A percentile compares a stretch with the other conserved stretches of the same genome.
phyloP scores from a whole-genome alignment of 2,797 vertebrate genomes.

The Chelmon rostratus region DNA sequence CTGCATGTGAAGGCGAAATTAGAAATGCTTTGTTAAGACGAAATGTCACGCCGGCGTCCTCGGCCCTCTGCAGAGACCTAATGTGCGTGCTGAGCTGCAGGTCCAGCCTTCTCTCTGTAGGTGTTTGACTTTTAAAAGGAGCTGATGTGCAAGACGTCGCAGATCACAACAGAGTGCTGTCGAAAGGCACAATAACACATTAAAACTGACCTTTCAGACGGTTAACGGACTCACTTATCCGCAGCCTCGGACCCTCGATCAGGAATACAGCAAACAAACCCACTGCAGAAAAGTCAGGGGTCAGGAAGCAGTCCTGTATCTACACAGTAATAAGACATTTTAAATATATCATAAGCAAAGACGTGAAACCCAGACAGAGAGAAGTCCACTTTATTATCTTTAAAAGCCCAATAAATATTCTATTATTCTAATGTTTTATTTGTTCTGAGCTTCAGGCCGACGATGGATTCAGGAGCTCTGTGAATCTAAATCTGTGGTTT shows the following conservation, averaged over 20 bases:
- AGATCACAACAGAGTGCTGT: conserved; percentile 7
- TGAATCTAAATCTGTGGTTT: neutral
- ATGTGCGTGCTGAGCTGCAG: neutral
- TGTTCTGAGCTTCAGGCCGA: neutral
- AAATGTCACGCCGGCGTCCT: conserved; percentile 23
- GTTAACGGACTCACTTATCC: neutral
- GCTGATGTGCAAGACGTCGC: neutral
- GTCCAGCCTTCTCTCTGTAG: neutral
- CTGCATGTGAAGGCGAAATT: neutral
- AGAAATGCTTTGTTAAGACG: conserved; percentile 10
- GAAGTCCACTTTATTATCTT: neutral
- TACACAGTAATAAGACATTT: neutral
- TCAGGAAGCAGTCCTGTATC: neutral
- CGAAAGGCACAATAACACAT: conserved; percentile 20
- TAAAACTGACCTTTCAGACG: conserved; percentile 11
- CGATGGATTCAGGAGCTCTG: neutral
- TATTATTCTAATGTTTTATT: neutral
- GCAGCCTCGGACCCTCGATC: neutral
- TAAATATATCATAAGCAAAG: neutral
- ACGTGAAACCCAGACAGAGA: neutral
- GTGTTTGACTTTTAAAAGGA: conserved; percentile 28
- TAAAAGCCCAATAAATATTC: neutral
- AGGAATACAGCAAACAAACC: neutral
- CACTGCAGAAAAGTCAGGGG: neutral
- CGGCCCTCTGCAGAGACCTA: neutral